A percentile compares a stretch with the other conserved stretches of the same genome.
Evolutionary conservation across 2,797 vertebrate species (phyloP).

Genomic region (Graptemys geographica): DNA sequence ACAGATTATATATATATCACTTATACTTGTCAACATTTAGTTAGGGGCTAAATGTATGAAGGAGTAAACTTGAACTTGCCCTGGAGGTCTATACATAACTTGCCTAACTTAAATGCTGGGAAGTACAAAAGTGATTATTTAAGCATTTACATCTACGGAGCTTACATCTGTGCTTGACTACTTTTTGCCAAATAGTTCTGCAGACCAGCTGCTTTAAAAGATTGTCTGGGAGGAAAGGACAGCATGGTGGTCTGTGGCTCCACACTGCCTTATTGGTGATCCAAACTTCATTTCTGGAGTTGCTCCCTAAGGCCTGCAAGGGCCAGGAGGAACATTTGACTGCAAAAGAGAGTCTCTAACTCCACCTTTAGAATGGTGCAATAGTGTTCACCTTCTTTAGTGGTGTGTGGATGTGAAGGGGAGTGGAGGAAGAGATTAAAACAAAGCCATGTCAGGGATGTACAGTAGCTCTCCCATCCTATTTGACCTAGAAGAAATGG

Average conservation of each 20-base stretch:
- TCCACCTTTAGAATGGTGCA: neutral
- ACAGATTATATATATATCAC: neutral
- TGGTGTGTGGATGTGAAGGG: neutral
- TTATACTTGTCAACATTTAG: neutral
- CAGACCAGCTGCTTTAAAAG: accelerated
- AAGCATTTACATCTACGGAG: accelerated
- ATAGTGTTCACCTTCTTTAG: neutral
- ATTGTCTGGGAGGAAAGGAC: neutral
- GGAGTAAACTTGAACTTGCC: conserved; percentile 1
- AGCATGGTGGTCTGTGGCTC: neutral
- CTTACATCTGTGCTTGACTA: neutral
- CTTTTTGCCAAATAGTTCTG: neutral
- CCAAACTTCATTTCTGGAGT: neutral
- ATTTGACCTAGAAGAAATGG: neutral
- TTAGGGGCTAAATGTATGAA: neutral
- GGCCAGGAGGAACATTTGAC: neutral
- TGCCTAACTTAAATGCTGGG: neutral
- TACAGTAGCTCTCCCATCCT: neutral
- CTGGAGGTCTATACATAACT: neutral
- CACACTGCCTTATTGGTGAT: neutral
- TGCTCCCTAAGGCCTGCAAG: neutral
- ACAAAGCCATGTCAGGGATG: neutral
- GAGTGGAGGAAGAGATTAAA: neutral
- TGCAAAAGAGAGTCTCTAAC: neutral
- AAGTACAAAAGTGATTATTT: neutral